Evolutionary conservation across 1,140 invertebrate genomes (phyloP), one percentile per base, ranked within the genome.

Genomic region (Trichonephila clavipes): DNA sequence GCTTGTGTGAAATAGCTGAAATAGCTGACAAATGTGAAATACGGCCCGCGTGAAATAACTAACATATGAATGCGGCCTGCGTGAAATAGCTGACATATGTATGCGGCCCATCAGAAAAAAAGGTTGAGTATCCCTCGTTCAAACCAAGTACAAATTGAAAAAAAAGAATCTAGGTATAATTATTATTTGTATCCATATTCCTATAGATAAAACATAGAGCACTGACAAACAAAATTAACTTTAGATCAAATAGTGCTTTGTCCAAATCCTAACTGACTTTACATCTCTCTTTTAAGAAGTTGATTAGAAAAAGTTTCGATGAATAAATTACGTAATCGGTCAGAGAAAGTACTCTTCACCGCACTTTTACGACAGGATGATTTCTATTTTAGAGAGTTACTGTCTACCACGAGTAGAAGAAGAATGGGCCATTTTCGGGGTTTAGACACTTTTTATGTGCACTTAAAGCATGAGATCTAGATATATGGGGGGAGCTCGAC

Each of bases 381-480:
- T 85, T 85, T 61, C 51, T 85, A 85, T 58, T 85, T 85, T 21
- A 59, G 83, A 59, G 82, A 40, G 28, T 77, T 85, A 24, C 10
- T 85, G 83, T 85, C 83, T 61, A 58, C 58, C 14, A 10, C 28
- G 59, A 85, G 51, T 21, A n/a, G 21, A 85, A 85, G 83, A 85
- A 28, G 21, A 85, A 85, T 61, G 51, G 58, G 19, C 82, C 58
- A 85, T 61, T 85, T 85, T 24, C 58, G 58, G 21, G 21, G 58
- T 85, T 61, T 51, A 85, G 58, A 61, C 82, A 85, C 82, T 85
- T 85, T 85, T 85, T 85, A 85, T 85, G 82, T 85, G 82, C 82
- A 59, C 82, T 85, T 85, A 85, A 85, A 85, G 19, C 69, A 77
- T 34, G 69, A 28, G 24, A 77, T 77, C 69, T 28, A 77, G 69